These are phyloP conservation scores for Cossypha niveicapilla DNA, from an alignment of 2,797 vertebrate genomes.

Conservation along the genomic window DNA sequence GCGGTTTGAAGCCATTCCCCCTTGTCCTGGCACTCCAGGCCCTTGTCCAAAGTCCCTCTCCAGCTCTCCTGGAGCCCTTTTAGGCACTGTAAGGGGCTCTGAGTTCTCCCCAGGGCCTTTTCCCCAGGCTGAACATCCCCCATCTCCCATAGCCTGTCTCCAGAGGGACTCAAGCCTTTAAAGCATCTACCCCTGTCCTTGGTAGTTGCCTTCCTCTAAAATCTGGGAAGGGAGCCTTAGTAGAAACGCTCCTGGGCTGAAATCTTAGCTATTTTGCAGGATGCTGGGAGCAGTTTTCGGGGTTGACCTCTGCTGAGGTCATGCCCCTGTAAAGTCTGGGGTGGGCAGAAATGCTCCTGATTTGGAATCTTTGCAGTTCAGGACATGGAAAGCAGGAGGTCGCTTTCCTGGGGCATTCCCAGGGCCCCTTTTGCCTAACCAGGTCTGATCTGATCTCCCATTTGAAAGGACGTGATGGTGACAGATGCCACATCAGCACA, in stretches of 20 bases:
- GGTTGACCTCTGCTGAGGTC: fast-evolving
- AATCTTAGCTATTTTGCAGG: neutral
- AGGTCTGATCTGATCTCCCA: neutral
- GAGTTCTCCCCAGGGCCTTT: neutral
- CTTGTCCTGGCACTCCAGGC: neutral
- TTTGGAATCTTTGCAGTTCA: neutral
- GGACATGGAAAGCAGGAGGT: fast-evolving
- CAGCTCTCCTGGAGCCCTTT: neutral
- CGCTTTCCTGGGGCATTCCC: neutral
- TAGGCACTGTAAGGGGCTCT: neutral
- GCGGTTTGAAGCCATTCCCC: neutral
- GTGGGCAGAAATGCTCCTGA: neutral
- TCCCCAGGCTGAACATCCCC: neutral
- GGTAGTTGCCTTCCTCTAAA: neutral
- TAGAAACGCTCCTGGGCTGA: fast-evolving
- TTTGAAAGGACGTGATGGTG: fast-evolving
- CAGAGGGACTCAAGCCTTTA: neutral
- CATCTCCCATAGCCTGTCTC: neutral
- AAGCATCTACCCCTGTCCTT: neutral
- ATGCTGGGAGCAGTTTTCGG: neutral
- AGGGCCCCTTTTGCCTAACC: fast-evolving
- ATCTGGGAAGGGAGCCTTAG: no score
- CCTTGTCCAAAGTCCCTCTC: neutral
- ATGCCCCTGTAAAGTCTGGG: neutral
- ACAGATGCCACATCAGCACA: neutral